Evolutionary conservation across 1,140 invertebrate genomes (phyloP).

Genomic region (Mya arenaria): DNA sequence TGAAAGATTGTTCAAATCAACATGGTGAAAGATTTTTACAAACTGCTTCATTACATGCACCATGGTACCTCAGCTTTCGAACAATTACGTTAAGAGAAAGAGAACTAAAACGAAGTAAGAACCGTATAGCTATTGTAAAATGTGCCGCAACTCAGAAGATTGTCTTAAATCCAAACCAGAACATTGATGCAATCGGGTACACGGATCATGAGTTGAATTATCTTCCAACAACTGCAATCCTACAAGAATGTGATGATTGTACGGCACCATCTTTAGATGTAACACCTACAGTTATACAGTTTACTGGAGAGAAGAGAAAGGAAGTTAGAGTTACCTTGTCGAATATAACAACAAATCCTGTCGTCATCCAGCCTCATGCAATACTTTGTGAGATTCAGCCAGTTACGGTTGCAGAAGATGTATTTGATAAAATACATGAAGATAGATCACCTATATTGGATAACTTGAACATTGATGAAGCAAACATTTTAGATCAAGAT

Average conservation of each 20-base stretch:
- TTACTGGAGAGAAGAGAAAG: too few species aligned
- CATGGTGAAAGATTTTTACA: background rate
- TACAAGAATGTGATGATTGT: too few species aligned
- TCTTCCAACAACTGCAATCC: too few species aligned
- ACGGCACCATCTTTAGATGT: too few species aligned
- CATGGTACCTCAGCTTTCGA: conserved; percentile 19
- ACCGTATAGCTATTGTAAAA: background rate
- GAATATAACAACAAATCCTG: too few species aligned
- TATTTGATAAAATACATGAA: too few species aligned
- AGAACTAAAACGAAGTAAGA: background rate
- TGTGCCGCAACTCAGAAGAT: background rate
- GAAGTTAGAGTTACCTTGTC: too few species aligned
- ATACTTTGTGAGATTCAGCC: conserved; percentile 12
- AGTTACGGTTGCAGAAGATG: background rate
- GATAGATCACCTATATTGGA: too few species aligned
- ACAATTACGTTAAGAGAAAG: conserved; percentile 2
- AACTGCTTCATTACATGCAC: background rate
- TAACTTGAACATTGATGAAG: conserved; percentile 2
- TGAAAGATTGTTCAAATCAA: background rate
- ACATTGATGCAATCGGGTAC: background rate
- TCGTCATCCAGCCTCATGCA: too few species aligned
- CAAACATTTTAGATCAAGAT: background rate
- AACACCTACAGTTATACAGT: too few species aligned
- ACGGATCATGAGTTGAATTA: conserved; percentile 6
- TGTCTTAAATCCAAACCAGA: background rate